These are phyloP conservation scores for Anadara kagoshimensis DNA, from an alignment of 1,140 invertebrate genomes.

Conservation along the genomic window DNA sequence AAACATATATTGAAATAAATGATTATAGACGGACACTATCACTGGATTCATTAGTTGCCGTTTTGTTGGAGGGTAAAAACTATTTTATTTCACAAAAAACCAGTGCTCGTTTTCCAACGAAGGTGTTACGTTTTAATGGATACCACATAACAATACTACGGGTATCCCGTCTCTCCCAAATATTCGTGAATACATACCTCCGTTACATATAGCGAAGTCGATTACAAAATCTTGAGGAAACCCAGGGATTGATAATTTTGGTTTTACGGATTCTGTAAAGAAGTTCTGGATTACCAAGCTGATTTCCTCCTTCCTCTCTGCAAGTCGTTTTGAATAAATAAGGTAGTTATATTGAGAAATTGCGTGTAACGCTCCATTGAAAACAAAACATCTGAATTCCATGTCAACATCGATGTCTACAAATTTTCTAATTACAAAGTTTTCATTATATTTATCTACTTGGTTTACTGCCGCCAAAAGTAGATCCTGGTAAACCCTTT, in stretches of 20 bases:
- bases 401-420: slow-evolving; percentile 65
- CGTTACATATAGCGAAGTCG: slow-evolving; percentile 61
- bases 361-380: slow-evolving; percentile 45
- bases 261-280: slow-evolving; percentile 43
- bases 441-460: slow-evolving; percentile 55
- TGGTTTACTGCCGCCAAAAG: slow-evolving; percentile 55
- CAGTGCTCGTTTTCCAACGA: too few species aligned
- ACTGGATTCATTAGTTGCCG: too few species aligned
- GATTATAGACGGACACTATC: too few species aligned
- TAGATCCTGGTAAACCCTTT: slow-evolving; percentile 66
- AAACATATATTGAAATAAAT: too few species aligned
- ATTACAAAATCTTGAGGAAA: slow-evolving; percentile 59
- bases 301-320: slow-evolving; percentile 41
- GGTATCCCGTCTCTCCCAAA: background rate
- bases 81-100: too few species aligned
- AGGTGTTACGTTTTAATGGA: too few species aligned
- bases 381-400: slow-evolving; percentile 69
- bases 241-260: slow-evolving; percentile 38
- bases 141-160: too few species aligned
- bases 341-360: slow-evolving; percentile 68
- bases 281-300: slow-evolving; percentile 39
- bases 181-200: slow-evolving; percentile 39
- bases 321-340: slow-evolving; percentile 56
- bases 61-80: too few species aligned
- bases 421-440: slow-evolving; percentile 64